Evolutionary conservation across 2,797 vertebrate species (phyloP), one percentile per base, ranked within the genome.

Genomic region (Momotus momota): DNA sequence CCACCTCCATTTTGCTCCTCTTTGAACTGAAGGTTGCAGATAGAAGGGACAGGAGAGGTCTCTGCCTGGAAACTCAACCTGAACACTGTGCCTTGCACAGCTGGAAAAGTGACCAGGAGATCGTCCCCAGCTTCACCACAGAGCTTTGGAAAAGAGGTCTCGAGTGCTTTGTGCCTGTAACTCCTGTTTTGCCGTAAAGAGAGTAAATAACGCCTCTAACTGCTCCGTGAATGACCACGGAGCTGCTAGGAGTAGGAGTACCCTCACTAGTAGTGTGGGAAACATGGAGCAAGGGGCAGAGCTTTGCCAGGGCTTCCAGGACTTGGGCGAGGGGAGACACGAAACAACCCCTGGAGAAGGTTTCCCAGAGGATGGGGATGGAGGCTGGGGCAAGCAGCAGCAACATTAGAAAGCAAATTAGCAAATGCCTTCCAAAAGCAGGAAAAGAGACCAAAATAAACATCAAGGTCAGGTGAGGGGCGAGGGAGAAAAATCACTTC

Each of bases 311-410:
- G 7, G 49, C 23, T 60, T 88, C 69, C 3, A 25, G 33, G 5
- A 29, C 16, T 41, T 0, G 0, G n/a, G 20, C 23, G 58, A 74
- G 25, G 7, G 15, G 14, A 10, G 4, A 16, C 31, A 31, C 14
- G 49, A 77, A 82, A 31, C 26, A 72, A 7, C 21, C 40, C 43
- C 69, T 5, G 6, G 20, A 38, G 60, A 38, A 74, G 12, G 12
- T 38, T 43, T 13, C 25, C 10, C 20, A 74, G 45, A 52, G 40
- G 14, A 45, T 0, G 1, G 23, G 31, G 22, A 23, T 10, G 22
- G 43, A 64, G 6, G 19, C 12, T 27, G 31, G 8, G 26, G 12
- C 8, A 71, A 25, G 48, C 10, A 49, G 38, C 2, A 51, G 20
- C 21, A 71, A 60, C 14, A 10, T 5, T 22, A 48, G 55, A 55